phyloP scores from a whole-genome alignment of 2,797 vertebrate genomes.

The Thunnus albacares region DNA sequence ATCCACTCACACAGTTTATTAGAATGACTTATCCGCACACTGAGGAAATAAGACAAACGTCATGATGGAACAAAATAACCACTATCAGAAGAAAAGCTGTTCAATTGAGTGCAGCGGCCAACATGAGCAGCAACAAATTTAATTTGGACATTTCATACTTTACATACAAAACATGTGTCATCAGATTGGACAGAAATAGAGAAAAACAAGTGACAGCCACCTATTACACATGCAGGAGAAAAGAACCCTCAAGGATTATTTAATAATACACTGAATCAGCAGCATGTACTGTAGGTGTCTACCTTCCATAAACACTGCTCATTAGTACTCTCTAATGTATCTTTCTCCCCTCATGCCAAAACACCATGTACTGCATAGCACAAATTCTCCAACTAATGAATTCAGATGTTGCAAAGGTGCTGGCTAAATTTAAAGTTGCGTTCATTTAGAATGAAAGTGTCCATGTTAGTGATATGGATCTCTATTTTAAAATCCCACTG shows the following conservation, averaged over 20 bases:
- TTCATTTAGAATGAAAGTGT: constrained; percentile 39
- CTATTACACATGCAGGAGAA: neutral
- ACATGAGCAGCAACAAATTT: neutral
- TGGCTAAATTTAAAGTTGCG: constrained; percentile 17
- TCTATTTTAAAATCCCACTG: neutral
- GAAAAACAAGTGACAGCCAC: neutral
- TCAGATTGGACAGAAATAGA: neutral
- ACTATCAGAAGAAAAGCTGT: neutral
- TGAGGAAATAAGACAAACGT: constrained; percentile 3
- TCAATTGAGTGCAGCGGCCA: neutral
- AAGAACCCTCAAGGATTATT: neutral
- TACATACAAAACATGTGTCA: neutral
- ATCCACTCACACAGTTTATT: constrained; percentile 7
- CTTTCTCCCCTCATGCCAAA: constrained; percentile 9
- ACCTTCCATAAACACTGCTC: constrained; percentile 42
- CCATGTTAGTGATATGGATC: constrained; percentile 2
- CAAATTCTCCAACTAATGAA: constrained; percentile 45
- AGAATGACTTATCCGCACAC: neutral
- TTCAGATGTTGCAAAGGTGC: constrained; percentile 28
- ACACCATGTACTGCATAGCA: neutral
- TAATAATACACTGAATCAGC: constrained; percentile 17
- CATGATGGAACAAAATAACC: neutral
- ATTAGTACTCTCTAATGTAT: constrained; percentile 32
- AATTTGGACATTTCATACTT: neutral
- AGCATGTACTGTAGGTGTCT: neutral